Base-by-base conservation (phyloP, 2,888 invertebrate genomes). In the Rosalia funebris region DNA sequence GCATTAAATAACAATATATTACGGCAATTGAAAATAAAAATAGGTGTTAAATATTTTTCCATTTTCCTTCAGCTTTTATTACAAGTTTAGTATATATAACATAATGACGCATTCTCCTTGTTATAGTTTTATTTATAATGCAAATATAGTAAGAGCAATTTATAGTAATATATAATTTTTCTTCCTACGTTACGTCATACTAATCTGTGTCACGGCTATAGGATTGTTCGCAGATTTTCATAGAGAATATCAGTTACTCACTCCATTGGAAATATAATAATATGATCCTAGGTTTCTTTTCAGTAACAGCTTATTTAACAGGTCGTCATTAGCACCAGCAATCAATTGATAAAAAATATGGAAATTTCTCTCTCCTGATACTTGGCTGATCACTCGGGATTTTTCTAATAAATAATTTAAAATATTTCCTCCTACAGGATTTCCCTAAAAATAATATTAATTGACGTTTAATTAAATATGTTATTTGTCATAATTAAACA, bases 261-360 rank as follows among this genome's bases (percentile, higher is more conserved):
- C 94, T 77, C 86, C 84, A 76, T 92, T 90, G 44, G 87, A 89
- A 10, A 95, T 85, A 76, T 94, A 96, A 77, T 88, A 89, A 76
- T 93, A 95, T 1, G 85, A 84, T 47, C 88, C 87, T 3, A 91
- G 83, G 60, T 89, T 87, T 63, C 88, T 85, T 54, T 88, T 88
- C 52, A 96, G 84, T 50, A 86, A 85, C 57, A 94, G 81, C 48
- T 87, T 85, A 46, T 84, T 83, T 69, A 95, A 76, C 64, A 88
- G 80, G 0, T 85, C 84, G 16, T 89, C 88, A 65, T 86, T 88
- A 0, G 89, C 90, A 4, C 95, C 94, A 1, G 88, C 86, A 60
- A 96, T 79, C 50, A 96, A 82, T 78, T 96, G 95, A 80, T 96
- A 95, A 83, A 96, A 96, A 55, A 96, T 89, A 75, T 96, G 96